Conservation (phyloP, 2,113 vertebrate species). For the Burhinus oedicnemus region DNA sequence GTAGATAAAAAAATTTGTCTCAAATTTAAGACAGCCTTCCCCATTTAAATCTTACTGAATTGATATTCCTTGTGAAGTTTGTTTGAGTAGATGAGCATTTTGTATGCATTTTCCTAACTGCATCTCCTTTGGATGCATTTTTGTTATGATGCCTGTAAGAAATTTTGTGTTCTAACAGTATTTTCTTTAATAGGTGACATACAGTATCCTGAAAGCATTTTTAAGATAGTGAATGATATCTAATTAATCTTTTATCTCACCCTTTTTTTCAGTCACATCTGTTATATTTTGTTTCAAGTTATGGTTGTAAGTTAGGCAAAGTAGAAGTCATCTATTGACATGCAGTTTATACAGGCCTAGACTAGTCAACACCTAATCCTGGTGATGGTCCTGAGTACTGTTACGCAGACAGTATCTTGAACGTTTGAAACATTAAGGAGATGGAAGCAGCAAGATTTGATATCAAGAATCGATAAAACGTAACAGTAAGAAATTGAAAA, state of each 20-base stretch:
- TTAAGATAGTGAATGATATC: background rate
- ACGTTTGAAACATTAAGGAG: background rate
- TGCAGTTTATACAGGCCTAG: background rate
- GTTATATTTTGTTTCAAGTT: background rate
- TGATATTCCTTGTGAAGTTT: background rate
- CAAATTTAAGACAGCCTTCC: background rate
- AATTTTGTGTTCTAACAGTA: background rate
- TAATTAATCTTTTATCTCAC: background rate
- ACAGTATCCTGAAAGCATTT: background rate
- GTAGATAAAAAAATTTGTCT: background rate
- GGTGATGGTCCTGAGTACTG: background rate
- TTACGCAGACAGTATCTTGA: background rate
- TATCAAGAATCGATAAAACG: rapidly evolving
- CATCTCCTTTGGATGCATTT: background rate
- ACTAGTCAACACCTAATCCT: background rate
- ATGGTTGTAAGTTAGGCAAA: background rate
- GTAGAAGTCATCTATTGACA: background rate
- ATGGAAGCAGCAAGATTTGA: background rate
- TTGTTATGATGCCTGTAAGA: background rate
- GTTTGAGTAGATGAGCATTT: background rate
- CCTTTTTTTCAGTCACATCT: background rate
- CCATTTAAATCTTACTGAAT: background rate
- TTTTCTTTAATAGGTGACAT: background rate
- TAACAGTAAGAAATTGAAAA: background rate
- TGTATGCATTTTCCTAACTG: background rate